Conservation (phyloP, 2,888 invertebrate genomes). For the Camponotus fellah region DNA sequence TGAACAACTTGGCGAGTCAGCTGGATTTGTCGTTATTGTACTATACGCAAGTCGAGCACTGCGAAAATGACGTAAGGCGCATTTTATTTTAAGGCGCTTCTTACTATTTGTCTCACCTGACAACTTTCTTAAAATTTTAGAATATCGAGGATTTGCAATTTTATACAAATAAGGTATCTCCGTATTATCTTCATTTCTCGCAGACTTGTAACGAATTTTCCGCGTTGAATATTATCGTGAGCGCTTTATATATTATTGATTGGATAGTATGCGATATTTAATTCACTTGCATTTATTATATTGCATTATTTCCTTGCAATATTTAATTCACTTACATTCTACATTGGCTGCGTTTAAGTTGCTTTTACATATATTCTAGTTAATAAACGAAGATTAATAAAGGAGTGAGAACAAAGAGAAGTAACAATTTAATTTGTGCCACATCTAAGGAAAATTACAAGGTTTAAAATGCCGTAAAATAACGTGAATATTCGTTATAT, state of each 20-base stretch:
- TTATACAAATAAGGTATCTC: conserved; percentile 19
- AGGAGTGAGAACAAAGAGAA: conserved; percentile 4
- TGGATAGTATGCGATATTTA: not conserved
- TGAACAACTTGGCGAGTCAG: conserved; percentile 18
- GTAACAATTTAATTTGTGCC: conserved; percentile 23
- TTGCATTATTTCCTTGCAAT: not conserved
- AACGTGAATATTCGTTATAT: not conserved
- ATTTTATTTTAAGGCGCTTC: conserved; percentile 12
- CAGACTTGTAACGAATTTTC: conserved; percentile 11
- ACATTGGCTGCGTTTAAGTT: conserved; percentile 12
- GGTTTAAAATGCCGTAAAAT: not conserved
- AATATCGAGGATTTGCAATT: conserved; percentile 23
- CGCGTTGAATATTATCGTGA: conserved; percentile 5
- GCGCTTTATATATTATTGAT: conserved; percentile 12
- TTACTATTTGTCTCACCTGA: conserved; percentile 12
- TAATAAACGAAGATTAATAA: conserved; percentile 22
- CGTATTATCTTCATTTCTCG: not conserved
- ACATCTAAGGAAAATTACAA: not conserved
- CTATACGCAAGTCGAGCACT: not conserved
- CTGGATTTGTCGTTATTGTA: conserved; percentile 29
- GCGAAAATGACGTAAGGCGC: not conserved
- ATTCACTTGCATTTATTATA: not conserved
- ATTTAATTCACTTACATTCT: not conserved
- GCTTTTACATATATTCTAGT: not conserved
- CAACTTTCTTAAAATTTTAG: conserved; percentile 32